These are phyloP conservation scores for Busseola fusca DNA, from an alignment of 2,888 invertebrate genomes.

Conservation along the genomic window DNA sequence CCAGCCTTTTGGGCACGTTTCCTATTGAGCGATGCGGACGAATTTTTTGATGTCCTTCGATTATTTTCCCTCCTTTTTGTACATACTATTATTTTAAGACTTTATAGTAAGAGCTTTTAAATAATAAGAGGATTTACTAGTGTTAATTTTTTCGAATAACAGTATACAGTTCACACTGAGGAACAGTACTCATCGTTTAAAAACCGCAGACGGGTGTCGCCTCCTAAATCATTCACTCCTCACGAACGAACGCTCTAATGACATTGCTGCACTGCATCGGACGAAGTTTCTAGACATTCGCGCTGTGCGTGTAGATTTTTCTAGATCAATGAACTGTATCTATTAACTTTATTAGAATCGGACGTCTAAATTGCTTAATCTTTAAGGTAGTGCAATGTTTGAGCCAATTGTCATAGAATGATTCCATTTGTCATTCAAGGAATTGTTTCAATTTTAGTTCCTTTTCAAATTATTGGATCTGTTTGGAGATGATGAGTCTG, in stretches of 20 bases:
- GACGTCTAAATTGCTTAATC: constrained; percentile 31
- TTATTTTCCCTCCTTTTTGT: too few species aligned
- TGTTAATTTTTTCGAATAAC: neutral
- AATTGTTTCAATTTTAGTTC: neutral
- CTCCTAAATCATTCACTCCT: constrained; percentile 30
- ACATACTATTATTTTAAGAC: too few species aligned
- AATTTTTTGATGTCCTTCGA: too few species aligned
- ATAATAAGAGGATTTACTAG: neutral
- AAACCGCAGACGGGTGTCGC: constrained; percentile 4
- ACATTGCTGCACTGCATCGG: constrained; percentile 31
- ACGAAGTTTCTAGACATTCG: constrained; percentile 46
- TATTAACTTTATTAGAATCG: constrained; percentile 22
- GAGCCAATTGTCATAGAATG: neutral
- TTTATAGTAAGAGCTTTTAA: too few species aligned
- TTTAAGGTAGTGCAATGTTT: neutral
- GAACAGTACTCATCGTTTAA: constrained; percentile 10
- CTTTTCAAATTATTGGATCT: neutral
- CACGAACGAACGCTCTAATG: constrained; percentile 24
- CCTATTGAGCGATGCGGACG: too few species aligned
- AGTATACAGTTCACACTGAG: neutral
- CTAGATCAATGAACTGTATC: constrained; percentile 29
- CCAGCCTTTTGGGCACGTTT: too few species aligned
- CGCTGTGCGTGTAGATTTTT: constrained; percentile 31
- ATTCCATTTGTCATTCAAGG: neutral
- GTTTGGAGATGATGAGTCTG: constrained; percentile 17